Percentiles rank a stretch among this genome's conserved stretches.
These are phyloP conservation scores for Serinus canaria DNA, from an alignment of 2,113 vertebrate genomes.

Conservation along the genomic window DNA sequence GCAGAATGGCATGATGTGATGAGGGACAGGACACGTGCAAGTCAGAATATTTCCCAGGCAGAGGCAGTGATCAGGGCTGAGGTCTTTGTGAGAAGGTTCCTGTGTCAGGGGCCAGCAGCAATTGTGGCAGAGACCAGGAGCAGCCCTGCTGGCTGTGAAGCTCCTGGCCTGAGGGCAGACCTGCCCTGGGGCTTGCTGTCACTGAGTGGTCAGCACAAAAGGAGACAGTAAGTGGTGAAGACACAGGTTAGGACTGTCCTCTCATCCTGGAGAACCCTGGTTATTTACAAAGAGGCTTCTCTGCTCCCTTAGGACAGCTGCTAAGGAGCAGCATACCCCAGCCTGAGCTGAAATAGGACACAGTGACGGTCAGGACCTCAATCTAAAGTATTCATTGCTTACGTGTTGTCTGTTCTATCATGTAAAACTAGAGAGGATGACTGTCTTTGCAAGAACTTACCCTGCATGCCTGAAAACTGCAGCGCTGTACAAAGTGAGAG, in stretches of 20 bases:
- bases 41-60: background rate
- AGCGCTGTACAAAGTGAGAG: background rate
- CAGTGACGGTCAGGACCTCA: background rate
- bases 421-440: background rate
- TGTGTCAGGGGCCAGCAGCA: background rate
- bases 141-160: background rate
- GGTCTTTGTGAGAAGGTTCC: background rate
- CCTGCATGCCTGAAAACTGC: background rate
- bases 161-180: background rate
- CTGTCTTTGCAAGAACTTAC: background rate
- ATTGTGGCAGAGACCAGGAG: background rate
- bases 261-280: background rate
- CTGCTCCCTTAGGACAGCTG: background rate
- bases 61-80: background rate
- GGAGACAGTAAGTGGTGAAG: background rate
- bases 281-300: background rate
- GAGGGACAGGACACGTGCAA: background rate
- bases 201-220: fast-evolving
- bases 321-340: background rate
- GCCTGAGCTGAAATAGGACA: background rate
- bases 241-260: no score
- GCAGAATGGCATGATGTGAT: background rate
- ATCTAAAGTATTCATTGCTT: background rate
- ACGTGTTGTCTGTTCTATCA: background rate
- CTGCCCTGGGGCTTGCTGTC: background rate